A percentile compares a stretch with the other conserved stretches of the same genome.
Evolutionary conservation across 2,888 invertebrate genomes (phyloP).

Genomic region (Sisyra nigra): DNA sequence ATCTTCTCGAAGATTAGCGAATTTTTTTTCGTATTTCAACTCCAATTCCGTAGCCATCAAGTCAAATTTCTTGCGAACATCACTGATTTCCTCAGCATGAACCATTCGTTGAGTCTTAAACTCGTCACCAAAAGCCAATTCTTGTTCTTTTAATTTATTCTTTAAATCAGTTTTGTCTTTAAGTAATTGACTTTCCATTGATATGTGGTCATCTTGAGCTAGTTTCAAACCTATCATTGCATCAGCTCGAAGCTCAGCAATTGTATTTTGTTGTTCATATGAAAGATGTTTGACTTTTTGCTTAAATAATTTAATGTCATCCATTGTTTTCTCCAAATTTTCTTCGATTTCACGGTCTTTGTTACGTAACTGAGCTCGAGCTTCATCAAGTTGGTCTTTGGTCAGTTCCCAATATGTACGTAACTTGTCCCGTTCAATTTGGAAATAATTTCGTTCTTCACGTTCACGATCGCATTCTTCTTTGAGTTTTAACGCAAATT

Average conservation of each 20-base stretch:
- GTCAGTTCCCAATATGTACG: constrained; percentile 94
- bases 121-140: constrained; percentile 53
- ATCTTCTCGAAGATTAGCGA: constrained; percentile 52
- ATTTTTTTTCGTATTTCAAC: constrained; percentile 56
- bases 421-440: constrained; percentile 86
- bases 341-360: constrained; percentile 82
- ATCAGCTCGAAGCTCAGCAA: constrained; percentile 73
- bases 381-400: constrained; percentile 73
- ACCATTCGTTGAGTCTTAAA: constrained; percentile 52
- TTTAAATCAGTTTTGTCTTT: constrained; percentile 56
- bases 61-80: constrained; percentile 45
- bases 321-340: constrained; percentile 71
- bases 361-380: constrained; percentile 51
- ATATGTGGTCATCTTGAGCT: constrained; percentile 66
- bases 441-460: constrained; percentile 91
- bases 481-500: constrained; percentile 68
- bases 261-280: constrained; percentile 77
- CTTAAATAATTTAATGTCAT: constrained; percentile 72
- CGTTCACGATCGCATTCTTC: constrained; percentile 87
- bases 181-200: constrained; percentile 59
- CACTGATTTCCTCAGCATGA: constrained; percentile 32
- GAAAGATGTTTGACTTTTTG: constrained; percentile 88
- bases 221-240: constrained; percentile 65
- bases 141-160: constrained; percentile 48
- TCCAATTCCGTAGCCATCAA: constrained; percentile 49